These are phyloP conservation scores for Geotrypetes seraphini DNA, from an alignment of 2,797 vertebrate species.

Conservation along the genomic window DNA sequence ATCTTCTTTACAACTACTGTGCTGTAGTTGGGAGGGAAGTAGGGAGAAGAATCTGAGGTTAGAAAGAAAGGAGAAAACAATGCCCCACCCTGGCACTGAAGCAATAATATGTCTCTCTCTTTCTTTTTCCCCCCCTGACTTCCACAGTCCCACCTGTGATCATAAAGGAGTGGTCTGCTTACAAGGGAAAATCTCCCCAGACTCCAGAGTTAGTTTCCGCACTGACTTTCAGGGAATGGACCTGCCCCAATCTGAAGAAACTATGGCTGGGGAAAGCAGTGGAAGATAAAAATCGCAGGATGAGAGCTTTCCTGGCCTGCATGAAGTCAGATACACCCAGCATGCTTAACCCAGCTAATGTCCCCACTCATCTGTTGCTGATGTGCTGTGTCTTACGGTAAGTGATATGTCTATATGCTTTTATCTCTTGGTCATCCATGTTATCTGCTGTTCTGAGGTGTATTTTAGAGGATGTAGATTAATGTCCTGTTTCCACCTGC, in stretches of 20 bases:
- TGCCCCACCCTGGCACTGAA: too few relatives aligned
- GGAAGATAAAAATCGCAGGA: slow-evolving; percentile 82
- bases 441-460: too few relatives aligned
- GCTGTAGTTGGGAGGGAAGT: too few relatives aligned
- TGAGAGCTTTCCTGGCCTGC: slow-evolving; percentile 83
- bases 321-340: slow-evolving; percentile 84
- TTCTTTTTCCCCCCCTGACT: too few relatives aligned
- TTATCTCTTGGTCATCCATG: neutral
- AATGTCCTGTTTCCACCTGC: too few relatives aligned
- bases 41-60: too few relatives aligned
- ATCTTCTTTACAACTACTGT: too few relatives aligned
- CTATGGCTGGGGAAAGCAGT: slow-evolving; percentile 84
- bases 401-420: neutral
- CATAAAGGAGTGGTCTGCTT: slow-evolving; percentile 85
- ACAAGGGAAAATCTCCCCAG: slow-evolving; percentile 83
- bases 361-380: slow-evolving; percentile 84
- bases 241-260: slow-evolving; percentile 80
- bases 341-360: slow-evolving; percentile 80
- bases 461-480: too few relatives aligned
- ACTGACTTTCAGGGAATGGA: slow-evolving; percentile 85
- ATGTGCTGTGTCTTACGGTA: slow-evolving; percentile 91
- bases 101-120: neutral
- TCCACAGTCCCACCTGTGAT: slow-evolving; percentile 74
- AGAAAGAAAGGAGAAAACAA: too few relatives aligned
- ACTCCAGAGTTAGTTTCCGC: slow-evolving; percentile 83